Evolutionary conservation across 2,797 vertebrate genomes (phyloP).

Genomic region (Cynodonichthys magdalenae): DNA sequence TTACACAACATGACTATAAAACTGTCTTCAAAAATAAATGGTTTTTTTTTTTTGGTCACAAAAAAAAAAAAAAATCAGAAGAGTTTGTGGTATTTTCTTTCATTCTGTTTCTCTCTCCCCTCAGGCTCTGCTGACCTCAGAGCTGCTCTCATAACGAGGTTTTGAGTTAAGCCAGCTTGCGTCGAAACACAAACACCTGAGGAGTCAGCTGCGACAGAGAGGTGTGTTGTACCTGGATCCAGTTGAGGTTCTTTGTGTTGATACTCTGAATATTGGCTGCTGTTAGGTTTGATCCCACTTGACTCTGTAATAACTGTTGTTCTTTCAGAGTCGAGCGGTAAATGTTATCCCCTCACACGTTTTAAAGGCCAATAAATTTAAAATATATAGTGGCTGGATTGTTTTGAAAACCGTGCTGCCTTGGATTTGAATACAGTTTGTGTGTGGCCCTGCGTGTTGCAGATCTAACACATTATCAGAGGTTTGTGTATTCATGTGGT

Average conservation of each 20-base stretch:
- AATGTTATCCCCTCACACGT: slow-evolving; percentile 26
- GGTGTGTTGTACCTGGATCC: slow-evolving; percentile 51
- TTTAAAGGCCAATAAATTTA: slow-evolving; percentile 43
- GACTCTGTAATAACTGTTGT: slow-evolving; percentile 48
- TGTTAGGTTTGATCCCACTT: slow-evolving; percentile 53
- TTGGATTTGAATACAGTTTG: slow-evolving; percentile 29
- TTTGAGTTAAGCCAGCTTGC: slow-evolving; percentile 36
- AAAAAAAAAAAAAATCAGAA: slow-evolving; percentile 28
- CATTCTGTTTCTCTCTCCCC: slow-evolving; percentile 12
- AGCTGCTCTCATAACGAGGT: slow-evolving; percentile 32
- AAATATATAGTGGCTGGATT: slow-evolving; percentile 41
- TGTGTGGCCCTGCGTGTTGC: slow-evolving; percentile 18
- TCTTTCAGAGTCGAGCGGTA: slow-evolving; percentile 32
- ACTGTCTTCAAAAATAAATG: slow-evolving; percentile 31
- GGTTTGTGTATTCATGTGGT: background rate
- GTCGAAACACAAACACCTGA: slow-evolving; percentile 44
- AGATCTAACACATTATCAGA: background rate
- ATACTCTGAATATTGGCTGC: slow-evolving; percentile 54
- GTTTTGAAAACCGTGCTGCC: slow-evolving; percentile 25
- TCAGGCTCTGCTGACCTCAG: slow-evolving; percentile 24
- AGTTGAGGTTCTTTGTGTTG: slow-evolving; percentile 50
- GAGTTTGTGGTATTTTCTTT: slow-evolving; percentile 3
- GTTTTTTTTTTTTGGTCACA: slow-evolving; percentile 2
- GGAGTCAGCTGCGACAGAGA: slow-evolving; percentile 5
- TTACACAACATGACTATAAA: slow-evolving; percentile 52